Base-by-base conservation (phyloP, 1,140 invertebrate species). In the Penaeus indicus region DNA sequence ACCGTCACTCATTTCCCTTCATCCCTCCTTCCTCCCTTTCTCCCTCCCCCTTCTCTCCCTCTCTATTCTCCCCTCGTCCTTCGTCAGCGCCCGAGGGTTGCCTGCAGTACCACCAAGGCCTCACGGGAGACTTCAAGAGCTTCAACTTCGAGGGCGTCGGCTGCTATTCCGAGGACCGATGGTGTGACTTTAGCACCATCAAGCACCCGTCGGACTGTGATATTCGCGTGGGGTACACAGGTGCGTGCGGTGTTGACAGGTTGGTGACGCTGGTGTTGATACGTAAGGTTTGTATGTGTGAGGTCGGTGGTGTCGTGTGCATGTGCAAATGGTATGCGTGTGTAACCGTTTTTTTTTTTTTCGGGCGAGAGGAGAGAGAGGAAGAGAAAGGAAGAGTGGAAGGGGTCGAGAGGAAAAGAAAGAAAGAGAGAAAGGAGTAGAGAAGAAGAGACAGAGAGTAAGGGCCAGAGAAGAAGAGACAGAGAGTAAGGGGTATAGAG, bases 31-130 rank as follows among this genome's bases (percentile, higher is more conserved):
- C 25, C 61, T 32, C 60, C 61, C 79, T 27, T 0, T 10, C 21
- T 10, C 25, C 22, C 22, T 47, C 54, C 60, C 78, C 47, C 18
- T 0, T 38, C 13, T 11, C 7, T 3, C 13, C 25, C 11, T n/a
- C 8, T 42, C 11, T 18, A 0, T 42, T 85, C 60, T 38, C 25
- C 60, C 54, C 77, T 61, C 32, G 19, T 62, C 61, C 60, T n/a
- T 77, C 75, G 25, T 83, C 90, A 89, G 91, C 91, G 18, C 91
- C 91, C 4, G 86, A 86, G 42, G 91, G 91, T 16, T 92, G 91
- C 79, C 83, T 92, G 10, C 91, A 92, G 86, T 92, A 92, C 77
- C 91, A 87, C 85, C 86, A 86, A 21, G 69, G 75, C 18, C 32
- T 90, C 13, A 86, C 89, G 1, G 91, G 91, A 1, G 85, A 88